Base-by-base conservation (phyloP, 2,113 vertebrate species). In the Thamnaconus septentrionalis region DNA sequence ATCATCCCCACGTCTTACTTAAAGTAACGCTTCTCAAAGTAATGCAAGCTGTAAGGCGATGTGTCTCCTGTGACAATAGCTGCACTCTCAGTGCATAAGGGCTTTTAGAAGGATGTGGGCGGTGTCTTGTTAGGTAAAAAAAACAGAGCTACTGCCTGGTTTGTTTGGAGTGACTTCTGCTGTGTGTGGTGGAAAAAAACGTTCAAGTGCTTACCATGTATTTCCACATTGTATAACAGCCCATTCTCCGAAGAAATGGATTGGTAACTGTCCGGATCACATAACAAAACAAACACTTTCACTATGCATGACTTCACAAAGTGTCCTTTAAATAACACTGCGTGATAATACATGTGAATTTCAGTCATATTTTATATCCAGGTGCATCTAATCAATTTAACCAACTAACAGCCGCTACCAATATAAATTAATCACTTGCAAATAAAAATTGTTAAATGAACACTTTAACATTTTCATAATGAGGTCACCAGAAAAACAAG, bases 1-100 rank as follows among this genome's bases (percentile, higher is more conserved):
- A 89, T 81, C 89, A 91, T 90, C 39, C 73, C 67, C 70, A 31
- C 48, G 41, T 53, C 54, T 39, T 52, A 52, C 6, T 50, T 50
- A 11, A 11, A 11, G 48, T 50, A 9, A 5, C 9, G n/a, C 0
- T 68, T 61, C 49, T 59, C 0, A 7, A 9, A 47, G 49, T 41
- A 61, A 56, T 42, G 11, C 41, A 46, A 4, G 0, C 8, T 3
- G 39, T 9, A 41, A 53, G 8, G 9, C 41, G 5, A 8, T 10
- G 41, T 48, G 56, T 50, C 45, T 58, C 8, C 54, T 69, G 53
- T 54, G 51, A 69, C 44, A 6, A 52, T 43, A 39, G 18, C 43
- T 49, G 53, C 58, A 39, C 4, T 2, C 11, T 41, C 45, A 47
- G 62, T 42, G 56, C n/a, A 40, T 42, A 40, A 3, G 9, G 65